Conservation (phyloP, 1,140 invertebrate genomes). For the Drosophila melanica region DNA sequence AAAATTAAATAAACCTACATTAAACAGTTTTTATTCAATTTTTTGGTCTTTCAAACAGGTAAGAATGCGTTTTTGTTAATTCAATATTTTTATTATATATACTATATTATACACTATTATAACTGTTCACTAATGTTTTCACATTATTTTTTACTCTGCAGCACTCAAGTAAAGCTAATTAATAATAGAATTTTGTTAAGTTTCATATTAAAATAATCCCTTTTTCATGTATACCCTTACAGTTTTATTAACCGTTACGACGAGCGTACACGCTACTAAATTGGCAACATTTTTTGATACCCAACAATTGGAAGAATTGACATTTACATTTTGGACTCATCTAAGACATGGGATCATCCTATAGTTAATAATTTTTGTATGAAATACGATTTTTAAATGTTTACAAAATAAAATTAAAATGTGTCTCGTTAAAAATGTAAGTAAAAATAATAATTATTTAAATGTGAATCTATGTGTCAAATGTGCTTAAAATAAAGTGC, state of each 20-base stretch:
- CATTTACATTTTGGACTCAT: not conserved
- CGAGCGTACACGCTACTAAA: conserved; percentile 57
- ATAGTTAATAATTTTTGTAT: not conserved
- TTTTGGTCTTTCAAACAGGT: not conserved
- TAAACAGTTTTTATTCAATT: not conserved
- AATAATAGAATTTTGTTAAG: not conserved
- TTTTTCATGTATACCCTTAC: conserved; percentile 36
- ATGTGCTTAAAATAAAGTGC: conserved; percentile 19
- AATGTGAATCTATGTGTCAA: conserved; percentile 34
- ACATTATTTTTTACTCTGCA: not conserved
- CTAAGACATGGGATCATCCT: not conserved
- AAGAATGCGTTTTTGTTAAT: not conserved
- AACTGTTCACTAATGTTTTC: conserved; percentile 2
- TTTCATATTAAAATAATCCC: not conserved
- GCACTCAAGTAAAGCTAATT: conserved; percentile 8
- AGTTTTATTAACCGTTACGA: conserved; percentile 60
- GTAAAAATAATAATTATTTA: conserved; percentile 15
- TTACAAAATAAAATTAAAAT: conserved; percentile 1
- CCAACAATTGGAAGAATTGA: not conserved
- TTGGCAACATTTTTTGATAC: conserved; percentile 6
- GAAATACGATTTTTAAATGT: conserved; percentile 8
- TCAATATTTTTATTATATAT: too few relatives aligned
- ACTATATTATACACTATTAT: not conserved
- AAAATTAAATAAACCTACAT: conserved; percentile 6
- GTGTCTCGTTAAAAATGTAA: conserved; percentile 9